These are phyloP conservation scores for Enteromius radiatus DNA, from an alignment of 2,797 vertebrate genomes.

Conservation along the genomic window DNA sequence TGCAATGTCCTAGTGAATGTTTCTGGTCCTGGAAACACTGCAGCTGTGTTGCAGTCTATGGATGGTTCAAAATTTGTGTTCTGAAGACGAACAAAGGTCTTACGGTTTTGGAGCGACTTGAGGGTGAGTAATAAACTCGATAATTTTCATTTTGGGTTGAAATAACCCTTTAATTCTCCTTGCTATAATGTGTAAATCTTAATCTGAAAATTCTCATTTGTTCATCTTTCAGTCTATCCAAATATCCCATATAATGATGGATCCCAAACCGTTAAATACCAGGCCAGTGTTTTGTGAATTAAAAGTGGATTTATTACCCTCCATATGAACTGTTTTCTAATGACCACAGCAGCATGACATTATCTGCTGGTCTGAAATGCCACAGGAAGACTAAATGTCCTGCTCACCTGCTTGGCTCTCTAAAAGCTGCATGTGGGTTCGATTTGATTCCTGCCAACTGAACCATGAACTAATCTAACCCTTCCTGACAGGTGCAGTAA, in stretches of 20 bases:
- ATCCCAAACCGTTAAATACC: background rate
- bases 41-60: too few relatives aligned
- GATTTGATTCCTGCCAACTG: constrained; percentile 62
- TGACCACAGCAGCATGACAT: constrained; percentile 25
- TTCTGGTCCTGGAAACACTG: too few relatives aligned
- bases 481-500: constrained; percentile 58
- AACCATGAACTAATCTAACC: constrained; percentile 61
- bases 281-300: constrained; percentile 3
- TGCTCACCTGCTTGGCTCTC: constrained; percentile 43
- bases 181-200: background rate
- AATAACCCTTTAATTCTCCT: background rate
- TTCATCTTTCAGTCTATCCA: background rate
- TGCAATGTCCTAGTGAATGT: too few relatives aligned
- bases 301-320: constrained; percentile 4
- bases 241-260: background rate
- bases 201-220: background rate
- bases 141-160: too few relatives aligned
- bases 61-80: too few relatives aligned
- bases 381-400: constrained; percentile 49
- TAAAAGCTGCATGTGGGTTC: constrained; percentile 46
- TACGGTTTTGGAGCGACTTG: too few relatives aligned
- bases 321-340: constrained; percentile 8
- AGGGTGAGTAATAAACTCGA: too few relatives aligned
- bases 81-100: too few relatives aligned
- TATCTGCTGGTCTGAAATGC: constrained; percentile 19